Evolutionary conservation across 2,888 invertebrate genomes (phyloP).

Genomic region (Phyllotreta cruciferae): DNA sequence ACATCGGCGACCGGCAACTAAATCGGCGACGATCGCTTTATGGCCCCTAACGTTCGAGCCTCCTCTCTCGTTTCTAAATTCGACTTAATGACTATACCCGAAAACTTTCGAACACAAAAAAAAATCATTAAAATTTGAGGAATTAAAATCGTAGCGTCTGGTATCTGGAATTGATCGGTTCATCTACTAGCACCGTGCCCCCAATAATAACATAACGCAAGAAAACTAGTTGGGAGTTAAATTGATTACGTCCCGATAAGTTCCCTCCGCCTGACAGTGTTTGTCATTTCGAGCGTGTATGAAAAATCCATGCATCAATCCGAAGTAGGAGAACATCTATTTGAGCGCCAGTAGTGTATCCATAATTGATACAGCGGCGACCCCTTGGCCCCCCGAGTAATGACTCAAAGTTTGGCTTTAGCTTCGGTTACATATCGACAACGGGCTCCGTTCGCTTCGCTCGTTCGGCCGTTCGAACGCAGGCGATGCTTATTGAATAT

Average conservation of each 20-base stretch:
- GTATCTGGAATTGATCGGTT: too few relatives aligned
- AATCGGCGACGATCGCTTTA: conserved; percentile 57
- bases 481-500: conserved; percentile 27
- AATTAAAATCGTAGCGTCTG: too few relatives aligned
- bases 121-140: too few relatives aligned
- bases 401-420: conserved; percentile 51
- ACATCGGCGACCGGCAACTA: conserved; percentile 16
- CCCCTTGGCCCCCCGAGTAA: conserved; percentile 52
- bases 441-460: not conserved
- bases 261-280: conserved; percentile 12
- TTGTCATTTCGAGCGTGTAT: conserved; percentile 21
- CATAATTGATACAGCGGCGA: conserved; percentile 58
- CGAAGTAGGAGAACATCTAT: conserved; percentile 40
- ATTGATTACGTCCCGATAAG: conserved; percentile 8
- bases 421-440: conserved; percentile 11
- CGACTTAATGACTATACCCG: conserved; percentile 31
- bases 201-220: not conserved
- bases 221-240: not conserved
- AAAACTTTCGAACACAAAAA: too few relatives aligned
- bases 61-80: conserved; percentile 38
- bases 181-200: conserved; percentile 2
- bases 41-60: conserved; percentile 50
- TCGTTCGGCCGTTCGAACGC: conserved; percentile 7
- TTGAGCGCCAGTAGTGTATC: conserved; percentile 47
- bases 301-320: conserved; percentile 39